phyloP scores from a whole-genome alignment of 2,113 vertebrate species.

The Amblyopsis rosae region DNA sequence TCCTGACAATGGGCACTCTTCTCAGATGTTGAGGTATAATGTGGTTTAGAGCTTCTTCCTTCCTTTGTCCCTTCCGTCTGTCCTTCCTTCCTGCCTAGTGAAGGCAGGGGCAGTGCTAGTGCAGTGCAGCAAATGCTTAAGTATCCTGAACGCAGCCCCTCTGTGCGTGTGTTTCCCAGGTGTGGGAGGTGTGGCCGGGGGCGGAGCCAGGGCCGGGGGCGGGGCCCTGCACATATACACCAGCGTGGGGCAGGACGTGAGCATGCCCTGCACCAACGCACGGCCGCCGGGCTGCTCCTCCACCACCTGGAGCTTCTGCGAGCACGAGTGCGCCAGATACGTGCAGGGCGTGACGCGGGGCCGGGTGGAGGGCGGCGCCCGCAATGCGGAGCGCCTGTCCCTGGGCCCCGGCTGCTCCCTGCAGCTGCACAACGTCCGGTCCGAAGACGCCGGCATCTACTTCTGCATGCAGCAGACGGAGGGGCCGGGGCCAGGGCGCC shows the following conservation, averaged over 20 bases:
- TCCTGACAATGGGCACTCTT: too few species aligned
- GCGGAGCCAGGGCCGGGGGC: background rate
- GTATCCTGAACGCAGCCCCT: too few species aligned
- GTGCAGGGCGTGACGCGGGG: background rate
- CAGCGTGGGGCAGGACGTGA: background rate
- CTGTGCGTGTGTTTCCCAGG: background rate
- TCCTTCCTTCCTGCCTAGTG: too few species aligned
- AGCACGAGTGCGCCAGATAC: background rate
- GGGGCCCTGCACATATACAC: background rate
- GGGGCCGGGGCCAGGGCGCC: background rate
- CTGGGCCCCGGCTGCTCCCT: background rate
- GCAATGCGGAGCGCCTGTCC: background rate
- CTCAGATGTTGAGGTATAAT: too few species aligned
- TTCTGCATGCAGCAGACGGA: background rate
- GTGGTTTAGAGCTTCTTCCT: too few species aligned
- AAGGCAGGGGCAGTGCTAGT: too few species aligned
- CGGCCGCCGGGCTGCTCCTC: background rate
- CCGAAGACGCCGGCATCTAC: constrained; percentile 1
- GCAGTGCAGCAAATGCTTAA: too few species aligned
- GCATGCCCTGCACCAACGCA: background rate
- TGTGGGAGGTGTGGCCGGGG: background rate
- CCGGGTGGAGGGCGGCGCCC: background rate
- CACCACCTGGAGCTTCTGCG: background rate
- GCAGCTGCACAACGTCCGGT: background rate
- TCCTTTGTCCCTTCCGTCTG: too few species aligned